phyloP scores from a whole-genome alignment of 2,888 invertebrate species.

The Muscina levida region DNA sequence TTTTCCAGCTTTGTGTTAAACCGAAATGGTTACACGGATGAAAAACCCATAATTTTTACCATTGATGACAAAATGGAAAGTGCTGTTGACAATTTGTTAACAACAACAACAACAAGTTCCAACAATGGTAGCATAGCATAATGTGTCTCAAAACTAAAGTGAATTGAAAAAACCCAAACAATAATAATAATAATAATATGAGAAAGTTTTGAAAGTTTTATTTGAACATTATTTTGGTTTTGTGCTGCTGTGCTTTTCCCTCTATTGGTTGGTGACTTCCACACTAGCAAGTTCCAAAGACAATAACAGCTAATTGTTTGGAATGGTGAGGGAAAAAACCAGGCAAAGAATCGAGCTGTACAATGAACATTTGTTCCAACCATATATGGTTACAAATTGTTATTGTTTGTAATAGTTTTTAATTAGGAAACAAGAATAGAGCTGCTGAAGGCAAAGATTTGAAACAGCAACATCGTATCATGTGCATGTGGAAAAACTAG shows the following conservation, averaged over 20 bases:
- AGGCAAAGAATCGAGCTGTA: conserved; percentile 24
- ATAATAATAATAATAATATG: conserved; percentile 57
- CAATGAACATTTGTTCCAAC: conserved; percentile 39
- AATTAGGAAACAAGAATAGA: conserved; percentile 41
- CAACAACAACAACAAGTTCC: conserved; percentile 37
- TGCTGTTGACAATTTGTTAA: conserved; percentile 62
- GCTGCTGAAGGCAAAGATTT: not conserved
- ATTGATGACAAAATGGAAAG: conserved; percentile 53
- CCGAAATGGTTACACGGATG: not conserved
- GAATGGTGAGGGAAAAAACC: conserved; percentile 25
- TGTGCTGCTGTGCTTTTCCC: not conserved
- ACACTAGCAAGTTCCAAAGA: conserved; percentile 29
- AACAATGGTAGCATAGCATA: too few relatives aligned
- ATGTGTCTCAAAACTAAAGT: not conserved
- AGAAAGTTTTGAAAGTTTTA: conserved; percentile 62
- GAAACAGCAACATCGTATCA: too few relatives aligned
- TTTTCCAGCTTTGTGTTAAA: not conserved
- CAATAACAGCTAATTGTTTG: conserved; percentile 56
- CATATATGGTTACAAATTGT: conserved; percentile 59
- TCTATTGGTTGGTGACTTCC: too few relatives aligned
- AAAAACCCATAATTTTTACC: conserved; percentile 38
- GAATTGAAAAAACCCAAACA: conserved; percentile 37
- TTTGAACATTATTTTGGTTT: conserved; percentile 15
- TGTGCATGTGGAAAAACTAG: too few relatives aligned
- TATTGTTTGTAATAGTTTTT: conserved; percentile 52